Evolutionary conservation across 2,888 invertebrate species (phyloP), one percentile per base, ranked within the genome.

Genomic region (Leptopilina syphax): DNA sequence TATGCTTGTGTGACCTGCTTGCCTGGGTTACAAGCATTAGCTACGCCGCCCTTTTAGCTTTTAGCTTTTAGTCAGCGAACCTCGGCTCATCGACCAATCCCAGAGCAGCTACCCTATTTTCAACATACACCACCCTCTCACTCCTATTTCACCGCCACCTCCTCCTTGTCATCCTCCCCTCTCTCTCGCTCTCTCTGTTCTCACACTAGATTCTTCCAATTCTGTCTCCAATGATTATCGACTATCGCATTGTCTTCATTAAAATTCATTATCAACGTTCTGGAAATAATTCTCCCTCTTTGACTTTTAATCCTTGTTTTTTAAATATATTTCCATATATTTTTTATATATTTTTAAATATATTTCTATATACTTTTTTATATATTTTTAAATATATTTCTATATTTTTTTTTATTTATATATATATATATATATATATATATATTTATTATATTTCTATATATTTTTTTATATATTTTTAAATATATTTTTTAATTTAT

Each of bases 21-120:
- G 18, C 65, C 76, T 41, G 63, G 18, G 76, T 76, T 60, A 63
- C 44, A 76, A 47, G 73, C 65, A 76, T 76, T 76, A 65, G 76
- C 76, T 76, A 76, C 65, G 41, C 44, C 76, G 24, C 63, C 65
- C 76, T 76, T 76, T 76, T 18, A 76, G 63, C 24, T 63, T 63
- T 63, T 63, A 63, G 63, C 63, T 63, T 63, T 63, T 63, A 63
- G 63, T 63, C 63, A 50, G 50, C 12, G 50, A 63, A n/a, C 24
- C 63, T 63, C 63, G 24, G 63, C 18, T 13, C 65, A 63, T 76
- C 65, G 76, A 76, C 76, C 63, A 76, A 65, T 60, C 60, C 41
- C 24, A 24, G 41, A 60, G 65, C 41, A 76, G 34, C 63, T 63
- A 10, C 54, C 57, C 41, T 76, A 63, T 76, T 63, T 27, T 44